phyloP scores from a whole-genome alignment of 2,113 vertebrate species.

The Hydrochoerus hydrochaeris region DNA sequence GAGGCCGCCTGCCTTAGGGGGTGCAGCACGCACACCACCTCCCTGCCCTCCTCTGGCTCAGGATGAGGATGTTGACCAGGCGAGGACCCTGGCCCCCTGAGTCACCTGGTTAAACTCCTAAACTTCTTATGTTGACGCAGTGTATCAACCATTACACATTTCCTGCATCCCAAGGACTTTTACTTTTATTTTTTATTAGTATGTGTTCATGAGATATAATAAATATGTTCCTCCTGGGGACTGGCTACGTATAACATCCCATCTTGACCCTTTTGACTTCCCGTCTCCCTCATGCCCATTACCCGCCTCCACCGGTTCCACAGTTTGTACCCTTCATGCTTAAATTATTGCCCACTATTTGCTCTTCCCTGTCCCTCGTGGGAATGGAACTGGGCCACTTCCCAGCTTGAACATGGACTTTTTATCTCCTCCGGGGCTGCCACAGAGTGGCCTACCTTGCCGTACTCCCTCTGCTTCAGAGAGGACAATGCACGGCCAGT shows the following conservation, averaged over 20 bases:
- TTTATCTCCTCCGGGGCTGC: background rate
- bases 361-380: background rate
- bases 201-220: background rate
- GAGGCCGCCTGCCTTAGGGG: too few relatives aligned
- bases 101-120: too few relatives aligned
- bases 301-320: background rate
- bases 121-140: too few relatives aligned
- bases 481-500: fast-evolving
- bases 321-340: background rate
- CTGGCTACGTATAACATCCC: background rate
- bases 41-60: too few relatives aligned
- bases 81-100: too few relatives aligned
- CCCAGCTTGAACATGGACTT: fast-evolving
- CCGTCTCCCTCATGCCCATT: too few relatives aligned
- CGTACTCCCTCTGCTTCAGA: background rate
- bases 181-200: background rate
- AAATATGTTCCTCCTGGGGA: background rate
- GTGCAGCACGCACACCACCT: too few relatives aligned
- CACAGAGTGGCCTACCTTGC: fast-evolving
- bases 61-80: too few relatives aligned
- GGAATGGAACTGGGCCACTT: fast-evolving
- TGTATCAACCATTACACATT: too few relatives aligned
- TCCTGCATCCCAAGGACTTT: background rate
- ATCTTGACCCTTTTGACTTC: background rate
- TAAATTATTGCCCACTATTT: background rate